Evolutionary conservation across 2,113 vertebrate genomes (phyloP).

Genomic region (Poeciliopsis prolifica): DNA sequence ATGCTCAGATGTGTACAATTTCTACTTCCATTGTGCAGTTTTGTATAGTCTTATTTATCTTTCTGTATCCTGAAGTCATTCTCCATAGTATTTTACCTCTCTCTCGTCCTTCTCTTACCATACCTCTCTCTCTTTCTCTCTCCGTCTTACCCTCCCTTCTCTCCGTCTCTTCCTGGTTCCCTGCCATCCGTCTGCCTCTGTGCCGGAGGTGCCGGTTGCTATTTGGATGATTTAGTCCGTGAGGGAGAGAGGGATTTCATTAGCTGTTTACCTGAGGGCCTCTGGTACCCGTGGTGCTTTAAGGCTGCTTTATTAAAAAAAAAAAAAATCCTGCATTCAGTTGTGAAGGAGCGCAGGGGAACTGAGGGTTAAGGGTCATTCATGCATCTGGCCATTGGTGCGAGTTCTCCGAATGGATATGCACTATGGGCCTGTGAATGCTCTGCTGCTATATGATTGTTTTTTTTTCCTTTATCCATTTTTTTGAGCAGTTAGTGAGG

Average conservation of each 20-base stretch:
- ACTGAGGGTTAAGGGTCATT: constrained; percentile 53
- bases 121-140: not conserved
- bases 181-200: constrained; percentile 71
- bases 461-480: constrained; percentile 34
- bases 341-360: constrained; percentile 21
- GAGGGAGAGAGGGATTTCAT: constrained; percentile 79
- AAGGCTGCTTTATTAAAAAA: constrained; percentile 69
- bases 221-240: constrained; percentile 80
- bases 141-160: constrained; percentile 1
- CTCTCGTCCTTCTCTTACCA: constrained; percentile 10
- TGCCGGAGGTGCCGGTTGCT: constrained; percentile 72
- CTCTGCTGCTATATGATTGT: not conserved
- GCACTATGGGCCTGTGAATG: constrained; percentile 21
- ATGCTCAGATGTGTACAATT: constrained; percentile 30
- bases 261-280: constrained; percentile 78
- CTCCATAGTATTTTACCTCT: not conserved
- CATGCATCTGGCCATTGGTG: constrained; percentile 49
- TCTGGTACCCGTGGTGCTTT: constrained; percentile 64
- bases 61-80: not conserved
- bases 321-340: constrained; percentile 32
- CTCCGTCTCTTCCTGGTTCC: constrained; percentile 44
- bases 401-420: constrained; percentile 19
- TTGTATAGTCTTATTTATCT: not conserved
- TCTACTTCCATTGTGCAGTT: constrained; percentile 16
- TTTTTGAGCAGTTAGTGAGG: not conserved